phyloP scores from a whole-genome alignment of 2,113 vertebrate species.

The Theropithecus gelada region DNA sequence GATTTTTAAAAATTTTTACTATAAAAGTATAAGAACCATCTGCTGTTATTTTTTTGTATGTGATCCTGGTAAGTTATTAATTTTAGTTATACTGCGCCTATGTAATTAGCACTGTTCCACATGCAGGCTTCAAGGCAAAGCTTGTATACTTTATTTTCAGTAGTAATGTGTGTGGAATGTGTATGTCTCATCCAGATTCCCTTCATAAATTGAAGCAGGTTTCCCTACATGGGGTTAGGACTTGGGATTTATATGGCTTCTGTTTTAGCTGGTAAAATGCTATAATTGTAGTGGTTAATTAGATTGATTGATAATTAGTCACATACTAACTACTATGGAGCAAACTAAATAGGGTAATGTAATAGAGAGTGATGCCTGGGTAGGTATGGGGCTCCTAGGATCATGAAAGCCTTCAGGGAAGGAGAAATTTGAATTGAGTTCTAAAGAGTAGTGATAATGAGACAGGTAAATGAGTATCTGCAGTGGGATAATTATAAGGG shows the following conservation, averaged over 20 bases:
- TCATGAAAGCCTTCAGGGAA: neutral
- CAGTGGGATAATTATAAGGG: neutral
- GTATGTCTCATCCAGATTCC: neutral
- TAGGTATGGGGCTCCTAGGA: neutral
- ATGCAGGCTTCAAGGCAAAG: neutral
- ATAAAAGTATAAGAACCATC: constrained; percentile 65
- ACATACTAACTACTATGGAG: neutral
- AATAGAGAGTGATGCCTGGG: neutral
- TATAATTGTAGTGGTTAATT: neutral
- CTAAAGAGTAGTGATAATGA: neutral
- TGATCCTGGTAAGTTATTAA: constrained; percentile 42
- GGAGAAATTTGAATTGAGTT: neutral
- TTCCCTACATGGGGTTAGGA: neutral
- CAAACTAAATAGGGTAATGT: neutral
- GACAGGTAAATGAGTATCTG: neutral
- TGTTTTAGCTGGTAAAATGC: neutral
- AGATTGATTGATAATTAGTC: neutral
- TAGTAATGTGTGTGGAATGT: neutral
- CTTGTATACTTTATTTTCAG: neutral
- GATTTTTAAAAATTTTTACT: constrained; percentile 50
- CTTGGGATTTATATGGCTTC: constrained; percentile 7
- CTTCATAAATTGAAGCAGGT: neutral
- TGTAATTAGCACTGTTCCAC: neutral
- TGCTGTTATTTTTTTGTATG: constrained; percentile 65
- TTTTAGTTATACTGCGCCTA: constrained; percentile 14